Conservation (phyloP, 2,797 vertebrate genomes). For the Mormyrus proboscirostris region DNA sequence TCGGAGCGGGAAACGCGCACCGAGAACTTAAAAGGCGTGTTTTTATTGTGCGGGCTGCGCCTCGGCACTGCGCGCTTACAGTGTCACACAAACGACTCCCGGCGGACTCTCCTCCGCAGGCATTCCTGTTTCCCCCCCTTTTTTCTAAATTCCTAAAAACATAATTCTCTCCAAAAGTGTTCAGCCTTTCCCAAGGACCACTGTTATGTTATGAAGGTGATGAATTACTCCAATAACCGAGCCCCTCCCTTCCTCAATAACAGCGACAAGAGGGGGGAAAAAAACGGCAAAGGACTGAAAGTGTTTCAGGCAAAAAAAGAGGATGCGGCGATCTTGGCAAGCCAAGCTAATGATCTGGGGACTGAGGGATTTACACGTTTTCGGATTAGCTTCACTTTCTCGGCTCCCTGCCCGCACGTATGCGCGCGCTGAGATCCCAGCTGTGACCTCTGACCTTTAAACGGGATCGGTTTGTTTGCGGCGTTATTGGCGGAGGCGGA, state of each 20-base stretch:
- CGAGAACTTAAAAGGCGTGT: conserved; percentile 86
- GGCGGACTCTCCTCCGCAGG: conserved; percentile 63
- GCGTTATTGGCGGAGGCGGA: conserved; percentile 4
- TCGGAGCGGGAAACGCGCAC: conserved; percentile 78
- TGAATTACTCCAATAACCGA: conserved; percentile 96
- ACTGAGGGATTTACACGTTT: conserved; percentile 50
- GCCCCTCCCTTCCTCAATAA: conserved; percentile 45
- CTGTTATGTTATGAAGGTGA: conserved; percentile 91
- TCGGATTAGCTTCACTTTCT: conserved; percentile 55
- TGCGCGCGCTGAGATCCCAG: not conserved
- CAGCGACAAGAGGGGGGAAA: conserved; percentile 55
- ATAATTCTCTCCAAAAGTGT: conserved; percentile 89
- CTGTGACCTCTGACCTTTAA: conserved; percentile 14
- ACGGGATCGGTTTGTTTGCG: conserved; percentile 13
- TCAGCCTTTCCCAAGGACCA: conserved; percentile 70
- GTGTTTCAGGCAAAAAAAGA: conserved; percentile 51
- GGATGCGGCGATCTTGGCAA: conserved; percentile 54
- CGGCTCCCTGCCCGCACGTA: not conserved
- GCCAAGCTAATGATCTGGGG: conserved; percentile 39
- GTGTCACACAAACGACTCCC: conserved; percentile 81
- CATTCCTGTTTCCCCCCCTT: conserved; percentile 76
- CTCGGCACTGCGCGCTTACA: conserved; percentile 69
- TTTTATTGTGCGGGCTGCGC: conserved; percentile 68
- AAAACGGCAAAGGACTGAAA: conserved; percentile 54
- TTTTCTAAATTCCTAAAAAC: conserved; percentile 78